Evolutionary conservation across 2,113 vertebrate genomes (phyloP).

Genomic region (Anser brachyrhynchus): DNA sequence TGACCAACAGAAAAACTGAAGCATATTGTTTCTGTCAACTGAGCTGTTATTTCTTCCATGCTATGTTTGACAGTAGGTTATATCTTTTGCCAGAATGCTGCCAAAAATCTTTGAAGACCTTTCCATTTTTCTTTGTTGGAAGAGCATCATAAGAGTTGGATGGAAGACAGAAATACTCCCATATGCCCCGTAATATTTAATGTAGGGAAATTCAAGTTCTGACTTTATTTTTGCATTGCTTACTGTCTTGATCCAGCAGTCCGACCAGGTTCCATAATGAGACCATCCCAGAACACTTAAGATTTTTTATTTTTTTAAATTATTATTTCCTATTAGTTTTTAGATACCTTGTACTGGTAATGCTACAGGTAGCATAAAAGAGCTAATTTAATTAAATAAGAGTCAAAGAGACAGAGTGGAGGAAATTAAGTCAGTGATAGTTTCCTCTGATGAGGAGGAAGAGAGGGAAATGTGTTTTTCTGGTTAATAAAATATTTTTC

Average conservation of each 20-base stretch:
- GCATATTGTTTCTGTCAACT: conserved; percentile 1
- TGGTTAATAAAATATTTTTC: background rate
- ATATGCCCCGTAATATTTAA: background rate
- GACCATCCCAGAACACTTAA: background rate
- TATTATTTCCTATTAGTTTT: background rate
- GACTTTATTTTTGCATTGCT: background rate
- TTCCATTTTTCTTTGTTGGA: conserved; percentile 3
- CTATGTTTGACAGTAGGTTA: background rate
- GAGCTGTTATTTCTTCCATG: background rate
- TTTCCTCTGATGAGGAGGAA: background rate
- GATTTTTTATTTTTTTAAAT: background rate
- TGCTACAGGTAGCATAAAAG: background rate
- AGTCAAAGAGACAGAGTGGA: background rate
- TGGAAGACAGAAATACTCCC: background rate
- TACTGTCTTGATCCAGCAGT: background rate
- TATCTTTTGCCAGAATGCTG: background rate
- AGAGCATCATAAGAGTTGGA: background rate
- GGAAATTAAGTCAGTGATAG: background rate
- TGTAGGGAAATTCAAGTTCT: background rate
- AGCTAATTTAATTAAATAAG: background rate
- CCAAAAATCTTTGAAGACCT: conserved; percentile 10
- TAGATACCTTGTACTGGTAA: background rate
- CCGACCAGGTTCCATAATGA: background rate
- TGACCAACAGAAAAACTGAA: background rate
- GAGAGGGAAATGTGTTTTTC: background rate